These are phyloP conservation scores for Hirtodrosophila confusa DNA, from an alignment of 2,888 invertebrate genomes.

Conservation along the genomic window DNA sequence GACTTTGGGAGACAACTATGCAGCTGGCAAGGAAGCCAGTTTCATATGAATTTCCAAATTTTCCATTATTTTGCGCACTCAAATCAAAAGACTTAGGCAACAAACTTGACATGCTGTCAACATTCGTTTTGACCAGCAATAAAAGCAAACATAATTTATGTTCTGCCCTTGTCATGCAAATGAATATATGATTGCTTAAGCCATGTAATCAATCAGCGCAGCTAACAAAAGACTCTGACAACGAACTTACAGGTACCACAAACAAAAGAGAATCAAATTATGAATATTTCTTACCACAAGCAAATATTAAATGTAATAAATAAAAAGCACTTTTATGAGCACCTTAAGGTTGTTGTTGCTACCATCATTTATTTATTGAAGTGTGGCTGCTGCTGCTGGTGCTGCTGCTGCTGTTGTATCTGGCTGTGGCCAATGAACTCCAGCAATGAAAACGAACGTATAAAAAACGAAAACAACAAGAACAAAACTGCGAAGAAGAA, in stretches of 20 bases:
- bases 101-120: constrained; percentile 25
- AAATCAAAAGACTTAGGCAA: constrained; percentile 48
- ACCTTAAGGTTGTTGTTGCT: constrained; percentile 37
- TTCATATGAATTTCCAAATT: too few relatives aligned
- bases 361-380: constrained; percentile 74
- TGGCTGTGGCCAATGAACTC: constrained; percentile 78
- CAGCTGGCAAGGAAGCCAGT: too few relatives aligned
- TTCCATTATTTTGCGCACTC: neutral
- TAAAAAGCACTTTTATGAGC: constrained; percentile 59
- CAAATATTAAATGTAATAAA: constrained; percentile 64
- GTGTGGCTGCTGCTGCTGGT: constrained; percentile 54
- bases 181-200: constrained; percentile 67
- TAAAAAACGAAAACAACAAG: constrained; percentile 76
- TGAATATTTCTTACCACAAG: constrained; percentile 36
- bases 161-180: constrained; percentile 66
- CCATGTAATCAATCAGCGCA: constrained; percentile 64
- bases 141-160: constrained; percentile 22
- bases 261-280: constrained; percentile 6
- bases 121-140: constrained; percentile 1
- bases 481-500: constrained; percentile 62
- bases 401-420: constrained; percentile 11
- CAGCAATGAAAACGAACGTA: constrained; percentile 83
- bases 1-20: too few relatives aligned
- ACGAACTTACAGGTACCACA: constrained; percentile 48
- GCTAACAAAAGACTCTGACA: constrained; percentile 64